Base-by-base conservation (phyloP, 2,113 vertebrate genomes). In the Saccopteryx leptura region DNA sequence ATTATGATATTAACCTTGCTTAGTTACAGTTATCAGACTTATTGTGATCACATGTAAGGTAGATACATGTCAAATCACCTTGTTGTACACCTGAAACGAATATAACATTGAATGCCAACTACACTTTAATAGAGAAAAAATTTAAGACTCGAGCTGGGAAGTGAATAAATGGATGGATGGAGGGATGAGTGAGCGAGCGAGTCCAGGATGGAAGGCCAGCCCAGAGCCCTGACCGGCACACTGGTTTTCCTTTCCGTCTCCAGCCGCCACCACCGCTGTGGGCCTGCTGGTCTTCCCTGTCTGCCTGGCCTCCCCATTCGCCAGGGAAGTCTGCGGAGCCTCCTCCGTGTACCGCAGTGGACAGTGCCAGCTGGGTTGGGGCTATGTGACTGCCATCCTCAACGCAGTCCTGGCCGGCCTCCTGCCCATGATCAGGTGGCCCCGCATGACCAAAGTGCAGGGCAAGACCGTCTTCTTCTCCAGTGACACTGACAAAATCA, bases 271-370 rank as follows among this genome's bases (percentile, higher is more conserved):
- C 83, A 95, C 84, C 24, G 9, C 91, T 24, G 2, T 78, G 71
- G 98, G 97, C 15, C 88, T 97, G 39, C 61, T 98, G 78, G 17
- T 97, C 21, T 97, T 98, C 58, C 97, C 97, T 1, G 5, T 81
- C 54, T 81, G 95, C 63, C 93, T 97, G 88, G 92, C 76, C 56
- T 98, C 96, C 21, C 50, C 94, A 0, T 93, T 97, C 0, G 65
- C 91, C 93, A 91, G 61, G 69, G 84, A 92, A 61, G 95, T 68
- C 76, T 98, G 97, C 0, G 18, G 90, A 10, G 26, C 76, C 68
- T 96, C 95, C 52, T 88, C 93, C 1, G 5, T 28, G 13, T 96
- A 97, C 93, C 52, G 4, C 0, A 15, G 95, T 1, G 97, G 97
- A 9, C 80, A 78, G 31, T 98, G 96, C 89, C 86, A 8, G 18